These are phyloP conservation scores for Megastigmus dorsalis DNA, from an alignment of 2,888 invertebrate genomes.

Conservation along the genomic window DNA sequence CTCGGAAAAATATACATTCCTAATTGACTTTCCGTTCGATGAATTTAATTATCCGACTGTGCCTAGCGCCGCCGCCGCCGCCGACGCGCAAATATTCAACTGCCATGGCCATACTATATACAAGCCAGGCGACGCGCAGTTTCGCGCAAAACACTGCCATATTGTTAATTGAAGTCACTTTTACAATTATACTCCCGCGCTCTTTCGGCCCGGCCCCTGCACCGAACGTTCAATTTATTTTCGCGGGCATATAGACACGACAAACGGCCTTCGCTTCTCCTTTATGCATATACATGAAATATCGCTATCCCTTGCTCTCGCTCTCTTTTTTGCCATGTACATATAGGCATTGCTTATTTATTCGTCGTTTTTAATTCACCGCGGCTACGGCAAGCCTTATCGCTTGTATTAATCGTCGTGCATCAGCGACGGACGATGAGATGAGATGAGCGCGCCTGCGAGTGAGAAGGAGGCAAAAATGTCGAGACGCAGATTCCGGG, in stretches of 20 bases:
- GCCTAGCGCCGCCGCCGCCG: constrained; percentile 12
- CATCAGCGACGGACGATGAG: not conserved
- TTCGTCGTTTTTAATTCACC: not conserved
- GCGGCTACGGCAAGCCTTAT: constrained; percentile 31
- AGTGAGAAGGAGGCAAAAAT: constrained; percentile 3
- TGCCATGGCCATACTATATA: not conserved
- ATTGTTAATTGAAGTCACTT: constrained; percentile 48
- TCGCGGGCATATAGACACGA: not conserved
- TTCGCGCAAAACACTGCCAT: not conserved
- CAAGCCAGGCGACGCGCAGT: not conserved
- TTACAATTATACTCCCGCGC: constrained; percentile 36
- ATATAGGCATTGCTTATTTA: too few relatives aligned
- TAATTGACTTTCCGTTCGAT: constrained; percentile 51
- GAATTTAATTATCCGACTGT: constrained; percentile 52
- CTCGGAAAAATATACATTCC: constrained; percentile 45
- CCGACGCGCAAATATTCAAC: constrained; percentile 1
- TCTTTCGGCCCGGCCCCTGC: not conserved
- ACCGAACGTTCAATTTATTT: constrained; percentile 31
- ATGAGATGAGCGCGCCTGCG: too few relatives aligned
- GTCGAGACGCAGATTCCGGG: constrained; percentile 18
- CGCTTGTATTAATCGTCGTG: constrained; percentile 47
- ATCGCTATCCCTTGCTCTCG: not conserved
- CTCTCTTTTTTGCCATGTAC: too few relatives aligned
- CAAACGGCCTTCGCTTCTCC: not conserved
- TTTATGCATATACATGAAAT: constrained; percentile 11